These are phyloP conservation scores for Mesoclemmys tuberculata DNA, from an alignment of 2,113 vertebrate genomes.

Conservation along the genomic window DNA sequence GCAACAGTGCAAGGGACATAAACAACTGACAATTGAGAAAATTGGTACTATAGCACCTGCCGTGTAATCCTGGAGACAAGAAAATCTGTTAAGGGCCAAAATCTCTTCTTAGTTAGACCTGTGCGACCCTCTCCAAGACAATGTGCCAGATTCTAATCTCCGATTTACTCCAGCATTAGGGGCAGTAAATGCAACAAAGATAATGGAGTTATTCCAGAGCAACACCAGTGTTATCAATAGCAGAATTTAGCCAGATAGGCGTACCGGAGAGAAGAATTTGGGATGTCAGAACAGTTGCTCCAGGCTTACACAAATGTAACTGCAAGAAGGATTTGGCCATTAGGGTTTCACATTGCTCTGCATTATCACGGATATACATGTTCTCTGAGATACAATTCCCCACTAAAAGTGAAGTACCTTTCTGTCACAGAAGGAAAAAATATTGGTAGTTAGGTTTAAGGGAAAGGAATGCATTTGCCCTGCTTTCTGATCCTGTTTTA, in stretches of 20 bases:
- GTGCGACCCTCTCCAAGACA: background rate
- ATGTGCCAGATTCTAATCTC: background rate
- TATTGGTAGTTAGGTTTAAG: constrained; percentile 35
- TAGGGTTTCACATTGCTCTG: background rate
- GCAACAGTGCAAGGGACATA: background rate
- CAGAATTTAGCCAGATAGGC: background rate
- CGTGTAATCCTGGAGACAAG: background rate
- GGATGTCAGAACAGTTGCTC: background rate
- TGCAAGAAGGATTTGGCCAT: background rate
- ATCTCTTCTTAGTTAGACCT: background rate
- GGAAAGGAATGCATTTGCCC: constrained; percentile 26
- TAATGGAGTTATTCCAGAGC: background rate
- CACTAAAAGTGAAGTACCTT: constrained; percentile 32
- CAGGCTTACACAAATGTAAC: background rate
- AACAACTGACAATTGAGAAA: background rate
- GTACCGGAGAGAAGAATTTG: background rate
- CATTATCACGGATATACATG: constrained; percentile 47
- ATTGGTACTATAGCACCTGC: background rate
- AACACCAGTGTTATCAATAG: background rate
- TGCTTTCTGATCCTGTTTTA: constrained; percentile 30
- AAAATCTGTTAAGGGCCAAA: background rate
- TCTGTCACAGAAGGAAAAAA: constrained; percentile 30
- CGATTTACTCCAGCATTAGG: background rate
- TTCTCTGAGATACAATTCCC: constrained; percentile 44
- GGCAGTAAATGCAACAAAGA: background rate